Conservation (phyloP, 2,797 vertebrate species). For the Manis pentadactyla region DNA sequence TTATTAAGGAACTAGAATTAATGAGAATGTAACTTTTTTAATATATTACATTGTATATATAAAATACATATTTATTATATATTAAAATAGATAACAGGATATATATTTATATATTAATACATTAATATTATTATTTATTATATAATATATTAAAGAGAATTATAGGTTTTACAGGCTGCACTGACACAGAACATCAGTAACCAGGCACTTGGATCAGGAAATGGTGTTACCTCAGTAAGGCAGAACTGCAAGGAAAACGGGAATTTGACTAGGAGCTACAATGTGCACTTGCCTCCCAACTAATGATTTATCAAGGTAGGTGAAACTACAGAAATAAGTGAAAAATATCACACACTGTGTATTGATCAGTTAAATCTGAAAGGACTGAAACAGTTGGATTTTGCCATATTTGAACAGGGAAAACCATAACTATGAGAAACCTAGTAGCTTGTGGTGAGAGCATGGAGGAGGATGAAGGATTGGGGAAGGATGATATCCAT, state of each 20-base stretch:
- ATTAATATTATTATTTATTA: no score
- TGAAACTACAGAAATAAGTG: neutral
- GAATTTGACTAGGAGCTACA: neutral
- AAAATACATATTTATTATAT: no score
- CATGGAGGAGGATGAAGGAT: neutral
- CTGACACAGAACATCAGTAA: neutral
- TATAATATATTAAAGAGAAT: neutral
- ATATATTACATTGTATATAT: no score
- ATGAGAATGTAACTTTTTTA: no score
- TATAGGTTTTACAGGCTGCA: neutral
- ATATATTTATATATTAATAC: no score
- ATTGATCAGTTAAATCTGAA: neutral
- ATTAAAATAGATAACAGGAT: no score
- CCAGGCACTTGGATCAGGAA: neutral
- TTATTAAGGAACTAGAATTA: neutral
- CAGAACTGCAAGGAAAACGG: neutral
- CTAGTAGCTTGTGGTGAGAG: neutral
- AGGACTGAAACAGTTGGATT: neutral
- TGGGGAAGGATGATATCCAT: neutral
- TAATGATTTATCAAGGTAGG: neutral
- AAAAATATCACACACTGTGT: neutral
- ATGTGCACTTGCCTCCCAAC: neutral
- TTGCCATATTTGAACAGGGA: neutral
- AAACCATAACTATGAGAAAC: neutral
- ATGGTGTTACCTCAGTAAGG: neutral